Evolutionary conservation across 1,140 invertebrate species (phyloP), one percentile per base, ranked within the genome.

Genomic region (Drosophila pseudoananassae): DNA sequence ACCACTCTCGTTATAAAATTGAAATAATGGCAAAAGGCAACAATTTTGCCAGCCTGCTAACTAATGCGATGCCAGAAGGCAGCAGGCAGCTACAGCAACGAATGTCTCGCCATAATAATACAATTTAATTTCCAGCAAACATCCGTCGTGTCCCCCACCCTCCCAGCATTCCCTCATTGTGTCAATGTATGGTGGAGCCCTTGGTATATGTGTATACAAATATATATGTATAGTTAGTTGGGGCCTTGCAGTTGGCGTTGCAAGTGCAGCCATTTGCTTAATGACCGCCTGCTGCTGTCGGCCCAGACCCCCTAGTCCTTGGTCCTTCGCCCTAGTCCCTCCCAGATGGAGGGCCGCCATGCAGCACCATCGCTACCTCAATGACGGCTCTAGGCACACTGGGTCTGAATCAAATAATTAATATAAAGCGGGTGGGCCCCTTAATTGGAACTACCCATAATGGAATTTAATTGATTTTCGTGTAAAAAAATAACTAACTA

Each of bases 81-180:
- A 79, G 65, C 65, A 59, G 70, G 50, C 63, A 72, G 61, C 58
- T 61, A 71, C 71, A 73, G 71, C 76, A 76, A 84, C 81, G 81
- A 85, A 85, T 88, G 78, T 83, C 78, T 83, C 83, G 83, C 83
- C 79, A 88, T 88, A 88, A 89, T 83, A 88, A 88, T 88, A 83
- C 83, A 88, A 88, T 88, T 88, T 88, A 88, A 88, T 88, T 88
- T 88, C 83, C 82, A 88, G 83, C 78, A 88, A 88, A 87, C 82
- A 88, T 87, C 78, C 82, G 82, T 82, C 58, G 57, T 63, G 46
- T 27, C 25, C 46, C 20, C 49, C 17, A 15, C 10, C 60, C 25
- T 15, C 31, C 0, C 12, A n/a, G 14, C 15, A n/a, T 4, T 36
- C 23, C 46, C 33, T 75, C 51, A 55, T 76, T 66, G 58, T 85